Conservation (phyloP, 2,888 invertebrate species). For the Plemyria rubiginata region DNA sequence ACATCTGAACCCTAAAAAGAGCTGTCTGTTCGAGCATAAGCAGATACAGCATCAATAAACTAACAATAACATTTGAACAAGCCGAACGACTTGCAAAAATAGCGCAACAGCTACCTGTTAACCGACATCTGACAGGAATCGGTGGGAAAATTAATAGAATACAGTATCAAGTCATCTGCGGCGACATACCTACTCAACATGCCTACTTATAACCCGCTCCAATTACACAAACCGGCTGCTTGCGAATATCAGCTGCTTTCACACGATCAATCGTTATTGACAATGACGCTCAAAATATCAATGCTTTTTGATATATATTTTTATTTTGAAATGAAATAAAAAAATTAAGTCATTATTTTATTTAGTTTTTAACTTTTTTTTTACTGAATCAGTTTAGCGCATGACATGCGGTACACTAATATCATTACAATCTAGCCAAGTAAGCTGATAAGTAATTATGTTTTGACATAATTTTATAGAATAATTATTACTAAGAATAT, state of each 20-base stretch:
- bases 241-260: neutral
- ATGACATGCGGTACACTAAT: no score
- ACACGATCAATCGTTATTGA: conserved; percentile 7
- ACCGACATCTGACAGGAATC: conserved; percentile 7
- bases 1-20: neutral
- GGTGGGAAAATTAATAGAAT: conserved; percentile 25
- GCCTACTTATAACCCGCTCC: conserved; percentile 20
- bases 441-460: no score
- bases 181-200: conserved; percentile 1
- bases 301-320: no score
- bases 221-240: conserved; percentile 24
- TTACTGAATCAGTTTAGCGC: no score
- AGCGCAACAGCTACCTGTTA: conserved; percentile 7
- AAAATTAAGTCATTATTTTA: no score
- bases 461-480: no score
- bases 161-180: conserved; percentile 24
- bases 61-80: neutral
- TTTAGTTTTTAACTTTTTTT: no score
- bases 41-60: neutral
- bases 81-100: conserved; percentile 6
- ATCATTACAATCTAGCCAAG: no score
- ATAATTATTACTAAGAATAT: no score
- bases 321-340: no score
- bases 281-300: neutral
- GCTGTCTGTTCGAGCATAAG: neutral